phyloP scores from a whole-genome alignment of 2,113 vertebrate genomes.

The Oncorhynchus masou region DNA sequence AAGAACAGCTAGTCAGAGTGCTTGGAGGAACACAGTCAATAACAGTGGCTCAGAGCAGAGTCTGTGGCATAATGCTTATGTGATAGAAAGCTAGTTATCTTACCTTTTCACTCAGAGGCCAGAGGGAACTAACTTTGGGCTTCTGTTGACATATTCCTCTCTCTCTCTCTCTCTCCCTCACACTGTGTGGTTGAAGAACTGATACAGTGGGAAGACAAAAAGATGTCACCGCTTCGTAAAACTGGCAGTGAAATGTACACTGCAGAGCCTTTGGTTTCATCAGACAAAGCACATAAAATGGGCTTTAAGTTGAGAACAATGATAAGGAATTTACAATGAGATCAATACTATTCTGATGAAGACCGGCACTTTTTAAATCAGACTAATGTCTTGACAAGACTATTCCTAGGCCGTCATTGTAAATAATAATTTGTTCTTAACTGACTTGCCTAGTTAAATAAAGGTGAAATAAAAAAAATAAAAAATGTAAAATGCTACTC shows the following conservation, averaged over 20 bases:
- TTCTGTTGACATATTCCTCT: conserved; percentile 44
- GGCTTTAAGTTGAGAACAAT: conserved; percentile 4
- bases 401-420: too few relatives aligned
- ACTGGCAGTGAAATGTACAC: conserved; percentile 33
- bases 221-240: conserved; percentile 46
- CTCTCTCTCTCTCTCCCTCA: conserved; percentile 6
- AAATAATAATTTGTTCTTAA: too few relatives aligned
- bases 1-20: background rate
- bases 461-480: too few relatives aligned
- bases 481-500: conserved; percentile 13
- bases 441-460: too few relatives aligned
- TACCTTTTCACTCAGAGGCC: background rate
- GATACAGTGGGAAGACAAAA: conserved; percentile 41
- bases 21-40: background rate
- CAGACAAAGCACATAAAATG: conserved; percentile 63
- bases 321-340: conserved; percentile 57
- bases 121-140: conserved; percentile 29
- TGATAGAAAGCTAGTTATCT: conserved; percentile 28
- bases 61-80: conserved; percentile 31
- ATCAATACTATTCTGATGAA: conserved; percentile 45
- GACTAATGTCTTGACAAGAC: conserved; percentile 3
- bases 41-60: conserved; percentile 5
- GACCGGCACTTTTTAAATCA: conserved; percentile 27
- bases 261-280: conserved; percentile 51
- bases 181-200: conserved; percentile 27